A percentile compares a stretch with the other conserved stretches of the same genome.
These are phyloP conservation scores for Pyrrhosoma nymphula DNA, from an alignment of 2,888 invertebrate species.

Conservation along the genomic window DNA sequence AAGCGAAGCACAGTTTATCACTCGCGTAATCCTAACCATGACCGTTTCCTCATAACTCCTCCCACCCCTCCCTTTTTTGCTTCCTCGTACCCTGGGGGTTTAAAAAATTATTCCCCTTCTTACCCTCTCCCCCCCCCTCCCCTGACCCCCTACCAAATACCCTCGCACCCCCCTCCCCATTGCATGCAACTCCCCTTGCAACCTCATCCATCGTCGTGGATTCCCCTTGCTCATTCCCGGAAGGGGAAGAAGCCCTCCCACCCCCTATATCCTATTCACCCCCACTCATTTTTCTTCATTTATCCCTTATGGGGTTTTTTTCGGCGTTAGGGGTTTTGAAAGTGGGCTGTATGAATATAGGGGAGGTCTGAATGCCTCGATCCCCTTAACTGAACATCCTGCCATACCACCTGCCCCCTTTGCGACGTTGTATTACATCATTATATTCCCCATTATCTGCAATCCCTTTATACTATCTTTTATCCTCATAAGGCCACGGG, in stretches of 20 bases:
- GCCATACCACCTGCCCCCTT: background rate
- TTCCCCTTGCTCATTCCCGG: background rate
- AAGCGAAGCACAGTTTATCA: too few species aligned
- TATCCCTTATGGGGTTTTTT: background rate
- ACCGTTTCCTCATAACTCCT: background rate
- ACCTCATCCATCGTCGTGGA: too few species aligned
- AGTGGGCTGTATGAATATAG: background rate
- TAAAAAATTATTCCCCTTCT: background rate
- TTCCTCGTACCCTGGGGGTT: too few species aligned
- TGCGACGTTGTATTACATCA: background rate
- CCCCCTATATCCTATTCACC: background rate
- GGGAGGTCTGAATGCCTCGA: background rate
- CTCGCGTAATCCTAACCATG: background rate
- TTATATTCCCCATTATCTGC: background rate
- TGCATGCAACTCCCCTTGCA: too few species aligned
- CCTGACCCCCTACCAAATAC: too few species aligned
- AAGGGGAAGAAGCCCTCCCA: background rate
- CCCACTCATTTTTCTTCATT: conserved; percentile 9
- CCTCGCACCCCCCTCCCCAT: too few species aligned
- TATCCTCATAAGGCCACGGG: too few species aligned
- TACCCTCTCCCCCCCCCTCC: background rate
- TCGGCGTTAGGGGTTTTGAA: too few species aligned
- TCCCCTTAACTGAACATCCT: background rate
- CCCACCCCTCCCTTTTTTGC: too few species aligned
- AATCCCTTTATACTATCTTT: too few species aligned